phyloP scores from a whole-genome alignment of 2,113 vertebrate species.

The Nasalis larvatus region DNA sequence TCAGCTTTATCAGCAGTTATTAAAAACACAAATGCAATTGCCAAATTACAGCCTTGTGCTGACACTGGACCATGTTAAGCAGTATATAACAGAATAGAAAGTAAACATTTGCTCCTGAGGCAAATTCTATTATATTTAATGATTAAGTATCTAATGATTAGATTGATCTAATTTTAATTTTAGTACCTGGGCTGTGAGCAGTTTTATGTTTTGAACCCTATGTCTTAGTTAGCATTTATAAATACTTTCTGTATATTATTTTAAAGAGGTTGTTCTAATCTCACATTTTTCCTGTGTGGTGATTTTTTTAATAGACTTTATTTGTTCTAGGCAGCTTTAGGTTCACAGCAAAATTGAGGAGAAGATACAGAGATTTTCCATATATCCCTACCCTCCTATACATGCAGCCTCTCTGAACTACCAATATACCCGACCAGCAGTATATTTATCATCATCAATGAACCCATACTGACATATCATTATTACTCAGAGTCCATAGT shows the following conservation, averaged over 20 bases:
- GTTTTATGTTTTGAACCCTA: not conserved
- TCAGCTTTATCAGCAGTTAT: conserved; percentile 20
- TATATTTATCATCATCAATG: not conserved
- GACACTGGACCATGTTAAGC: not conserved
- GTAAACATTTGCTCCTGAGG: not conserved
- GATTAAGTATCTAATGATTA: not conserved
- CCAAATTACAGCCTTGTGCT: not conserved
- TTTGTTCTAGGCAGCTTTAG: not conserved
- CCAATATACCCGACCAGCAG: rapidly evolving
- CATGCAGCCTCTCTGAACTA: not conserved
- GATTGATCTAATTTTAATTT: not conserved
- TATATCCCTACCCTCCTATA: not conserved
- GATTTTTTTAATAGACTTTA: not conserved
- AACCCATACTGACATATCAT: not conserved
- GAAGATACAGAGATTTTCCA: not conserved
- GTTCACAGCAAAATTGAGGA: not conserved
- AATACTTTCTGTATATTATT: not conserved
- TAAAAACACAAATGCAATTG: not conserved
- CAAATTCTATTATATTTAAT: not conserved
- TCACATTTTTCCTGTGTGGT: not conserved
- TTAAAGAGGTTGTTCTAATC: not conserved
- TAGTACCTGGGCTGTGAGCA: not conserved
- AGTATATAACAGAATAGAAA: not conserved
- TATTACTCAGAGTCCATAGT: not conserved
- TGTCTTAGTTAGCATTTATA: not conserved